Base-by-base conservation (phyloP, 2,113 vertebrate genomes). In the Hylia prasina region DNA sequence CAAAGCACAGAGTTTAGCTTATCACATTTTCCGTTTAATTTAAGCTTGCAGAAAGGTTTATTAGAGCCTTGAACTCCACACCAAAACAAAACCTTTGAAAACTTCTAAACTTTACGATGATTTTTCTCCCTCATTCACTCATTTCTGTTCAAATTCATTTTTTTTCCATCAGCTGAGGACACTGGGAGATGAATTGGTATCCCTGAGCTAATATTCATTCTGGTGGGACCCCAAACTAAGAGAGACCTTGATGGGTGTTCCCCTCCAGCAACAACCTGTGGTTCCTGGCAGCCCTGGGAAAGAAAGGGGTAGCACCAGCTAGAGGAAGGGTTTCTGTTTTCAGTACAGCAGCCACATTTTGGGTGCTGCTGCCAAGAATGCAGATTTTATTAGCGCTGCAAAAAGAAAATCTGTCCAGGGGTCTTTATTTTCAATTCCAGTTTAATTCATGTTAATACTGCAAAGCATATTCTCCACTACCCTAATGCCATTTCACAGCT, bases 251-350 rank as follows among this genome's bases (percentile, higher is more conserved):
- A 11, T 54, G 39, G 48, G 61, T 94, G 64, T 79, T 94, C 77
- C 50, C 50, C 60, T 93, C 63, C 72, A 77, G 69, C 77, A 69
- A 40, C 0, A 1, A 77, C 82, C 72, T 90, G 77, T 25, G 69
- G 83, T 84, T 95, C 85, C 87, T 97, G 95, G 95, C 93, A 94
- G 69, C 13, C 27, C 11, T 15, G 48, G 51, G 53, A 60, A 92
- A 88, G 35, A 72, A 94, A 88, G 48, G 73, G 66, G 68, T 3
- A 2, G 92, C n/a, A 51, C 28, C 30, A 72, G 56, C 61, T 68
- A 83, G 77, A 70, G 63, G 82, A 94, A 87, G 48, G 75, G 65
- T 95, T 96, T 95, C 80, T 91, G 51, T 66, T 95, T 94, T 82
- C 68, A 83, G 37, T 76, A 71, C 33, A 45, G 60, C 56, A 86